Evolutionary conservation across 2,888 invertebrate genomes (phyloP), one percentile per base, ranked within the genome.

Genomic region (Calliphora vomitoria): DNA sequence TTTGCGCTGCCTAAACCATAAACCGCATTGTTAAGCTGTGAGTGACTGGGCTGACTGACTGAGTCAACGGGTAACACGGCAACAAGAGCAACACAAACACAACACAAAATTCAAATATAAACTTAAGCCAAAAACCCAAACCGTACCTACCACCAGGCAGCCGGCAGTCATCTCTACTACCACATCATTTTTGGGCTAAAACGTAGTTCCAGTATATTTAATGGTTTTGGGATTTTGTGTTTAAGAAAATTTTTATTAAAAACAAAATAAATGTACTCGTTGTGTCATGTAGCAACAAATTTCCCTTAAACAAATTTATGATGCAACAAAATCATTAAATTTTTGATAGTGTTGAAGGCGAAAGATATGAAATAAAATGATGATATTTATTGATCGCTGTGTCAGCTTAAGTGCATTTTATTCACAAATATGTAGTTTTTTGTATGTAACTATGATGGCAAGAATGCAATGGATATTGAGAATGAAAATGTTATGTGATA

Each of bases 1-100:
- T 81, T 82, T 78, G 62, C 60, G 74, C 80, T 85, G 74, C 85
- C 85, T 85, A 80, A 84, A 74, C 85, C 85, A 85, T 80, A 74
- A 80, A 74, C 80, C 80, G 20, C 85, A 85, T 80, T 75, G 68
- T 80, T 85, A 80, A 75, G 74, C 68, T 85, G 85, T 50, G n/a
- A 85, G 80, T 68, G 68, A 76, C 69, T 60, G 69, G 15, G n/a
- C 64, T 68, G 74, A 66, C 66, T 72, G 38, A 31, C 44, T 55
- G 53, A 62, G 35, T 18, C 35, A 80, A 64, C 66, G 47, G 47
- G 47, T 75, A 60, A 64, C 66, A 62, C 38, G 50, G 20, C 72
- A 53, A 66, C 53, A 79, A 60, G 35, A 58, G n/a, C 47, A 60
- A 31, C 41, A 64, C 13, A 47, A 71, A 25, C 76, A 62, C 8